phyloP scores from a whole-genome alignment of 2,113 vertebrate species.

The Corythaixoides concolor region DNA sequence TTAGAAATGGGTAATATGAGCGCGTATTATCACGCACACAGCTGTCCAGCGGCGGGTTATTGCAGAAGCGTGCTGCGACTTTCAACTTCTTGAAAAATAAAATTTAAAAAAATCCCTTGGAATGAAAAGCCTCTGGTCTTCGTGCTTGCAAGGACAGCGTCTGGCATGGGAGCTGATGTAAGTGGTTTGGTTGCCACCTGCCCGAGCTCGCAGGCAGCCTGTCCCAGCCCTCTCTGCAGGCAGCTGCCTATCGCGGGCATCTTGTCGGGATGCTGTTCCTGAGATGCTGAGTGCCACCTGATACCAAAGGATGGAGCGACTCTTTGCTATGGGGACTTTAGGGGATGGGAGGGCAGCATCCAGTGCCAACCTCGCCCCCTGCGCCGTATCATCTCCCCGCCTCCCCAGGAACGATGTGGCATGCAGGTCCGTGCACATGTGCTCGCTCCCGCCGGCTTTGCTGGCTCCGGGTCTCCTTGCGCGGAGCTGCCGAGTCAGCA shows the following conservation, averaged over 20 bases:
- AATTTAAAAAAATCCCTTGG: background rate
- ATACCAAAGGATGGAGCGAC: fast-evolving
- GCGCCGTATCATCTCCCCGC: fast-evolving
- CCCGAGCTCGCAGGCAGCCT: background rate
- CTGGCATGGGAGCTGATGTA: fast-evolving
- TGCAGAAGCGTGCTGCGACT: background rate
- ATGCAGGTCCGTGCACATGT: fast-evolving
- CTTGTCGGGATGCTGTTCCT: background rate
- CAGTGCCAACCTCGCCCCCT: background rate
- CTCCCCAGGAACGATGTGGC: fast-evolving
- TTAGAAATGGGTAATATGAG: background rate
- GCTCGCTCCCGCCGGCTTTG: fast-evolving
- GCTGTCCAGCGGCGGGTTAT: background rate
- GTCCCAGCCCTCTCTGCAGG: background rate
- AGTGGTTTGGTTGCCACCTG: background rate
- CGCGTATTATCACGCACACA: fast-evolving
- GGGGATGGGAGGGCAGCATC: fast-evolving
- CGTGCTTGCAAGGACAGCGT: background rate
- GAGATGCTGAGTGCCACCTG: fast-evolving
- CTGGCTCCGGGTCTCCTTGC: background rate
- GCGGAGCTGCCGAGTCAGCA: constrained; percentile 43
- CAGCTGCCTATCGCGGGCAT: background rate
- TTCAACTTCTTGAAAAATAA: background rate
- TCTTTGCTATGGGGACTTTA: background rate
- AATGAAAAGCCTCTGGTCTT: background rate